Evolutionary conservation across 2,113 vertebrate species (phyloP).

Genomic region (Helogale parvula): DNA sequence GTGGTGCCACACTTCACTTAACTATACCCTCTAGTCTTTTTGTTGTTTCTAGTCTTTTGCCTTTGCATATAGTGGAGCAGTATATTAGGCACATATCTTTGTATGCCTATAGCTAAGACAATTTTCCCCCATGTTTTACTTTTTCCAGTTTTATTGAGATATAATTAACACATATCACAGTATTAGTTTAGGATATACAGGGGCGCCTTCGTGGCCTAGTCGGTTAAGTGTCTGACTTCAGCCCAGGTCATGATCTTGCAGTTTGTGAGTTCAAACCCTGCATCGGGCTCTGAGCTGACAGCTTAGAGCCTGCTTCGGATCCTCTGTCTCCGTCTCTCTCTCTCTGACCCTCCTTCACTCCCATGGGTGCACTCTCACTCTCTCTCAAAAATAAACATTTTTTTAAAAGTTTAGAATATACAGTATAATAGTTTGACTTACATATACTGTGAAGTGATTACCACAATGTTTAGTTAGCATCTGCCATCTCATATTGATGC

Average conservation of each 20-base stretch:
- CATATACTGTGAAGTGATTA: neutral
- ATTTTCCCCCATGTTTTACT: neutral
- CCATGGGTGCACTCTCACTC: too few relatives aligned
- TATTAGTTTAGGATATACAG: neutral
- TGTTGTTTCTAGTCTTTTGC: constrained; percentile 6
- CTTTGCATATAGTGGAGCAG: neutral
- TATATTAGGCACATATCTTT: neutral
- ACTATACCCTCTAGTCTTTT: neutral
- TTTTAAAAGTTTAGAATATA: neutral
- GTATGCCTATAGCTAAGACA: neutral
- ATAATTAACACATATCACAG: neutral
- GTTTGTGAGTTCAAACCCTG: too few relatives aligned
- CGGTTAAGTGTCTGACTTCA: too few relatives aligned
- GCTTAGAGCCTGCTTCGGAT: too few relatives aligned
- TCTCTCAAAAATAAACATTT: too few relatives aligned
- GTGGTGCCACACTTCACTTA: constrained; percentile 20
- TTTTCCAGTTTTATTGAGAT: neutral
- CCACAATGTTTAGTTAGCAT: neutral
- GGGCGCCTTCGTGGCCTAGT: too few relatives aligned
- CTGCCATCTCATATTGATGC: neutral
- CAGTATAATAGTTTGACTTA: neutral
- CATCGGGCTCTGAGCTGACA: too few relatives aligned
- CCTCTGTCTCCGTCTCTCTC: too few relatives aligned
- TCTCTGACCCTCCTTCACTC: too few relatives aligned
- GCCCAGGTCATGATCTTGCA: too few relatives aligned